Percentiles rank a stretch among this genome's conserved stretches.
Evolutionary conservation across 2,797 vertebrate species (phyloP).

Genomic region (Enteromius treurensis): DNA sequence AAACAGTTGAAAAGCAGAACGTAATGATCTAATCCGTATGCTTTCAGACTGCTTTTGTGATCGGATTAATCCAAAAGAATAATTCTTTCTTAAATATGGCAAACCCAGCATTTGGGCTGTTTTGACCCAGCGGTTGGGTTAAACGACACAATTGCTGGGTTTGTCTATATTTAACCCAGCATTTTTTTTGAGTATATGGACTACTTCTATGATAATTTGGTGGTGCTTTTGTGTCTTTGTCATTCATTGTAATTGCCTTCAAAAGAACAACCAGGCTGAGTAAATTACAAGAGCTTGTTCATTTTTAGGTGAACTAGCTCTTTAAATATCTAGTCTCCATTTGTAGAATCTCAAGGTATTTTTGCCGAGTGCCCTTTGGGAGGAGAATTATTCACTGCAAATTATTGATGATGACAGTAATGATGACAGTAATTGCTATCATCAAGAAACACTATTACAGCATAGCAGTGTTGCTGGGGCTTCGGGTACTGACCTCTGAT

Average conservation of each 20-base stretch:
- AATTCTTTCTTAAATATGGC: not conserved
- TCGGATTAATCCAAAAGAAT: not conserved
- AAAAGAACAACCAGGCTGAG: not conserved
- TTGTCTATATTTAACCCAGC: too few relatives aligned
- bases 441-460: constrained; percentile 17
- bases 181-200: not conserved
- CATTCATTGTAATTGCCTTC: not conserved
- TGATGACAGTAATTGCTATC: constrained; percentile 10
- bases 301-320: not conserved
- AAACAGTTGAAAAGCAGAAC: not conserved
- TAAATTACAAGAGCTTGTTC: not conserved
- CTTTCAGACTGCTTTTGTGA: not conserved
- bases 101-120: too few relatives aligned
- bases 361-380: not conserved
- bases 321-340: not conserved
- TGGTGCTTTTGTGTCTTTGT: not conserved
- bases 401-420: constrained; percentile 26
- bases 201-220: not conserved
- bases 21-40: not conserved
- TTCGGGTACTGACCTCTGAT: not conserved
- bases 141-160: too few relatives aligned
- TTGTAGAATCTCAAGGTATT: constrained; percentile 11
- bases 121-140: too few relatives aligned
- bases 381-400: constrained; percentile 23
- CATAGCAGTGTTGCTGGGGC: not conserved